phyloP scores from a whole-genome alignment of 2,113 vertebrate genomes.

The Craseonycteris thonglongyai region DNA sequence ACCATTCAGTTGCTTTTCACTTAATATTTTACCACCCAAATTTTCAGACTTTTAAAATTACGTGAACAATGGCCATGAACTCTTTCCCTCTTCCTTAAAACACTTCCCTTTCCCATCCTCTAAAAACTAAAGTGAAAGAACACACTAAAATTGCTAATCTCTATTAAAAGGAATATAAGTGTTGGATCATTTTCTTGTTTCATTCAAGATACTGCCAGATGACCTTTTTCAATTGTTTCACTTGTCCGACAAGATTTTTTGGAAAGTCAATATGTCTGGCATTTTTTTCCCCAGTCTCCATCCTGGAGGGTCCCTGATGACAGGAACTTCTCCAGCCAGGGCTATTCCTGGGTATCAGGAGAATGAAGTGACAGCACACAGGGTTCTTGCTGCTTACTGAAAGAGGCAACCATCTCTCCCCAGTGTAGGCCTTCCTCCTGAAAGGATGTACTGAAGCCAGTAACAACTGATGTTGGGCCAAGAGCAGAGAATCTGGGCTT shows the following conservation, averaged over 20 bases:
- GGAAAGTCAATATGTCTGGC: constrained; percentile 40
- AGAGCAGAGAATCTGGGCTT: constrained; percentile 33
- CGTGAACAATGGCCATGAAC: neutral
- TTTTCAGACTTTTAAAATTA: constrained; percentile 37
- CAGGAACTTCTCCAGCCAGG: neutral
- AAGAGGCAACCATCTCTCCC: neutral
- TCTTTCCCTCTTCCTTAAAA: neutral
- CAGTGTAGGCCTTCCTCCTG: neutral
- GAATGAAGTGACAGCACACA: neutral
- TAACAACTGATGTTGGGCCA: constrained; percentile 48
- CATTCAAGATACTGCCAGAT: constrained; percentile 24
- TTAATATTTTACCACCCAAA: neutral
- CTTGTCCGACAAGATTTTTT: constrained; percentile 40
- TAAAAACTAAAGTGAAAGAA: neutral
- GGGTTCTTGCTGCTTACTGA: neutral
- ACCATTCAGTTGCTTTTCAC: neutral
- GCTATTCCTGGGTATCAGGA: constrained; percentile 27
- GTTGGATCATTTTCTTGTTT: neutral
- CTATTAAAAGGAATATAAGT: constrained; percentile 36
- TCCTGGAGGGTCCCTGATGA: neutral
- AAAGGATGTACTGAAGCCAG: constrained; percentile 45
- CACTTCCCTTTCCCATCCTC: neutral
- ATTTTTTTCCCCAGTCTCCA: neutral
- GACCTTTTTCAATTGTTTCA: constrained; percentile 43
- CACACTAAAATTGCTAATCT: neutral